These are phyloP conservation scores for Diadumene lineata DNA, from an alignment of 92 coral and sea anemone species.

Conservation along the genomic window DNA sequence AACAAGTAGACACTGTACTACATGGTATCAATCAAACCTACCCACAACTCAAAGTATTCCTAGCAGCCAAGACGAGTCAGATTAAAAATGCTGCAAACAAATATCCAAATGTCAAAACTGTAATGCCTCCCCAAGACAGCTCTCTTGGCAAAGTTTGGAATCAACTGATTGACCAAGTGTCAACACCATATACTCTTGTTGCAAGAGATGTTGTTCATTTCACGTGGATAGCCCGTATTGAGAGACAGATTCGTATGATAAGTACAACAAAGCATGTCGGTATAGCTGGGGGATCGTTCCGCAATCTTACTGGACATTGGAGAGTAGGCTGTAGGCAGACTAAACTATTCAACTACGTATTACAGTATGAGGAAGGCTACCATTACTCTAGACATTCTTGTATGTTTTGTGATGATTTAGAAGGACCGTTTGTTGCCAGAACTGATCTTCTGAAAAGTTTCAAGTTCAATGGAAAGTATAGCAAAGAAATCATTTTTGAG, in stretches of 20 bases:
- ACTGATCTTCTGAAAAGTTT: slow-evolving; percentile 35
- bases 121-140: not conserved
- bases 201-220: slow-evolving; percentile 40
- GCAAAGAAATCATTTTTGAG: slow-evolving; percentile 32
- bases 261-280: slow-evolving; percentile 26
- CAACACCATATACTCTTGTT: slow-evolving; percentile 38
- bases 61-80: slow-evolving; percentile 28
- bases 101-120: not conserved
- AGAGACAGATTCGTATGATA: slow-evolving; percentile 37
- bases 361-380: slow-evolving; percentile 44
- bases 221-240: slow-evolving; percentile 29
- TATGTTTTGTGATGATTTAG: slow-evolving; percentile 41
- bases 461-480: slow-evolving; percentile 35
- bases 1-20: slow-evolving; percentile 26
- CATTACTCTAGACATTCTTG: slow-evolving; percentile 42
- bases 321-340: slow-evolving; percentile 38
- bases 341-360: slow-evolving; percentile 29
- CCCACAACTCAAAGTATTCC: slow-evolving; percentile 23
- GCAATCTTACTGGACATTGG: slow-evolving; percentile 50
- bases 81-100: slow-evolving; percentile 3
- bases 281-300: slow-evolving; percentile 46
- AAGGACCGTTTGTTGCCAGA: slow-evolving; percentile 43
- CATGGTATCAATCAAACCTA: slow-evolving; percentile 32
- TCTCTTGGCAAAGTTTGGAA: slow-evolving; percentile 38
- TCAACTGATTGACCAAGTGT: slow-evolving; percentile 5